phyloP scores from a whole-genome alignment of 2,888 invertebrate genomes.

The Luperina nickerlii region DNA sequence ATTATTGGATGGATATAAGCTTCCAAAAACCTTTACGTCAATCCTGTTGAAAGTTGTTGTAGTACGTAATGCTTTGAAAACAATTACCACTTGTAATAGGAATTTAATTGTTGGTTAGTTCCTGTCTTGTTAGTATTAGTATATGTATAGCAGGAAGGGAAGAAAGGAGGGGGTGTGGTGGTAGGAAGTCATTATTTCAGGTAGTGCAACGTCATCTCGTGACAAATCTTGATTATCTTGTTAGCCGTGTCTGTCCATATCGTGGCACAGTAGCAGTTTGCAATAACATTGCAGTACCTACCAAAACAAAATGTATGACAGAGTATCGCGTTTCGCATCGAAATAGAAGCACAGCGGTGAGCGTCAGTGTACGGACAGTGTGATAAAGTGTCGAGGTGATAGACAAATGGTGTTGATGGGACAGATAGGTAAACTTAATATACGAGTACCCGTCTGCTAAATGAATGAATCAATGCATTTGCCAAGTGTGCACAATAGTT shows the following conservation, averaged over 20 bases:
- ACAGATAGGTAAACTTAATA: not conserved
- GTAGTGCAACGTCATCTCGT: not conserved
- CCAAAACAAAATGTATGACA: not conserved
- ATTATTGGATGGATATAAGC: not conserved
- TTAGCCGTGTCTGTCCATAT: not conserved
- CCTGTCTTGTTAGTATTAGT: too few relatives aligned
- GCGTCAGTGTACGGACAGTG: conserved; percentile 16
- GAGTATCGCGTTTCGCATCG: conserved; percentile 16
- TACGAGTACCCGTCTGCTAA: not conserved
- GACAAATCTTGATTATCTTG: not conserved
- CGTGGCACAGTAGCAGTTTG: not conserved
- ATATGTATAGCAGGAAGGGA: not conserved
- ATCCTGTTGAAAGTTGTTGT: not conserved
- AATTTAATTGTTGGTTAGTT: not conserved
- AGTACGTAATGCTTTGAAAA: not conserved
- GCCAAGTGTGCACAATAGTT: not conserved
- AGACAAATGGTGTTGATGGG: not conserved
- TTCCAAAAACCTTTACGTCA: not conserved
- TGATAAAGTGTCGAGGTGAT: not conserved
- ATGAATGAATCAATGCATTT: not conserved
- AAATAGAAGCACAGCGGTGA: not conserved
- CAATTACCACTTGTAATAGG: not conserved
- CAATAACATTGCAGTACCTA: not conserved
- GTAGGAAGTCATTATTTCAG: not conserved
- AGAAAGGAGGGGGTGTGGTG: not conserved